Conservation (phyloP, 1,140 invertebrate species). For the Euglossa dilemma region DNA sequence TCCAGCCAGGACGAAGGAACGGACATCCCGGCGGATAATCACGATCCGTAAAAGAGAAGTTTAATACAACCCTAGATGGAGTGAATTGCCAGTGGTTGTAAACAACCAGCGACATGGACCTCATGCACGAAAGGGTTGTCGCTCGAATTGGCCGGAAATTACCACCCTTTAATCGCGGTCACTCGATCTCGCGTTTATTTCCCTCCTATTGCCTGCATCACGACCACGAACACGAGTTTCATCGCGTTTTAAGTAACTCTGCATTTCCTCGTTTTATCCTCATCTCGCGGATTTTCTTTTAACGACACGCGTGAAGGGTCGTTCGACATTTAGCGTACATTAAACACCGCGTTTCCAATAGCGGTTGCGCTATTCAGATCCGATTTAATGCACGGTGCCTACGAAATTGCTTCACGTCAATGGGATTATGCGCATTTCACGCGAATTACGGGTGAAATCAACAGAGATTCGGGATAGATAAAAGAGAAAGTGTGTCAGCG, state of each 20-base stretch:
- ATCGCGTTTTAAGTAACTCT: not conserved
- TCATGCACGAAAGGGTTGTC: not conserved
- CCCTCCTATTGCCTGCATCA: not conserved
- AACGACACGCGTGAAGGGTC: too few species aligned
- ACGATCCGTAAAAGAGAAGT: not conserved
- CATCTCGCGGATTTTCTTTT: not conserved
- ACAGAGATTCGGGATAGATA: not conserved
- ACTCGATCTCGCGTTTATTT: not conserved
- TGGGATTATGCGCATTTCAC: slow-evolving; percentile 16
- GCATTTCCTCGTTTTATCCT: not conserved
- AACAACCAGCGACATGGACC: not conserved
- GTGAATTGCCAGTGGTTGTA: not conserved
- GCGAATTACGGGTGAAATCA: not conserved
- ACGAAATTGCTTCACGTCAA: not conserved
- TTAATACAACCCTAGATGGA: too few species aligned
- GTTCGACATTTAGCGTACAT: not conserved
- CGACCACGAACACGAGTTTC: too few species aligned
- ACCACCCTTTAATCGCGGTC: not conserved
- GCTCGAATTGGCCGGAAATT: slow-evolving; percentile 20
- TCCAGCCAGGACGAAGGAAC: not conserved
- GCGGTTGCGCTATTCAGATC: not conserved
- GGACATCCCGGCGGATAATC: not conserved
- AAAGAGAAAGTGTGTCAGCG: not conserved
- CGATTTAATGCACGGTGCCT: not conserved
- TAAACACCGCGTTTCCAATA: not conserved